phyloP scores from a whole-genome alignment of 2,888 invertebrate species.

The Tromatobia lineatoria region DNA sequence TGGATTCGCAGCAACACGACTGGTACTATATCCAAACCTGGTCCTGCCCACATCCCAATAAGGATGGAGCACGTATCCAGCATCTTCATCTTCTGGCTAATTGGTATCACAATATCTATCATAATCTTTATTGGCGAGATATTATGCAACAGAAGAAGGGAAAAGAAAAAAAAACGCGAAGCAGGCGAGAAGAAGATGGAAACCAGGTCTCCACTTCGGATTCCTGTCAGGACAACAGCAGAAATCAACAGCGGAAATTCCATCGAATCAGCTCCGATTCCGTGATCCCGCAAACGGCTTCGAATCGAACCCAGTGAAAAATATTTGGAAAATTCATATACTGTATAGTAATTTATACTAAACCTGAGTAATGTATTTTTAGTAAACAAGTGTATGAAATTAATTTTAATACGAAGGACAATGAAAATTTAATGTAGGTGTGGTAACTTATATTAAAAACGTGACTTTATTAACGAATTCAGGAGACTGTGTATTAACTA shows the following conservation, averaged over 20 bases:
- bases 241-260: slow-evolving; percentile 25
- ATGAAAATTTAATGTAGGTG: too few species aligned
- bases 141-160: neutral
- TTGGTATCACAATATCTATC: slow-evolving; percentile 17
- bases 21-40: neutral
- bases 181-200: neutral
- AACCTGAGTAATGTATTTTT: too few species aligned
- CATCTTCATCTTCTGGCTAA: slow-evolving; percentile 26
- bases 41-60: neutral
- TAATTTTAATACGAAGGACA: too few species aligned
- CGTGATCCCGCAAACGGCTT: neutral
- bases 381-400: too few species aligned
- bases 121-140: slow-evolving; percentile 29
- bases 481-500: too few species aligned
- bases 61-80: slow-evolving; percentile 18
- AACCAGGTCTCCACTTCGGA: neutral
- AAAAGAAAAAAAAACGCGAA: neutral
- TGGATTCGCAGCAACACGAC: slow-evolving; percentile 21
- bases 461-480: too few species aligned
- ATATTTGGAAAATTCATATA: too few species aligned
- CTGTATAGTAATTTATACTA: too few species aligned
- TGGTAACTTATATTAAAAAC: too few species aligned
- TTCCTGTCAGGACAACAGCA: neutral
- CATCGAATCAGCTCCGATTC: slow-evolving; percentile 10
- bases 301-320: neutral